Evolutionary conservation across 1,140 invertebrate genomes (phyloP), one percentile per base, ranked within the genome.

Genomic region (Brachionus angularis): DNA sequence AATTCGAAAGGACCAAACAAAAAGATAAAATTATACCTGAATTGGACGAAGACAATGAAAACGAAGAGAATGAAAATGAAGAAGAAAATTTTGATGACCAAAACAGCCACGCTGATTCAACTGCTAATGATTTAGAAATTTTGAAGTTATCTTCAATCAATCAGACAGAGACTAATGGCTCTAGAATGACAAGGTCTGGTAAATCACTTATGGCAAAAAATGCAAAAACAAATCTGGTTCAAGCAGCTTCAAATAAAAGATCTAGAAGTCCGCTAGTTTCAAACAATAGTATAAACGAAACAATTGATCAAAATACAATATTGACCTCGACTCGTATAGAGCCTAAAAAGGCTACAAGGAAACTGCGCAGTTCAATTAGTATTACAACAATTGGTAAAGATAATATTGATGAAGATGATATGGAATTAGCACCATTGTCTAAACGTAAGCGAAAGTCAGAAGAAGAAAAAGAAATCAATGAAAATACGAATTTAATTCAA

Each of bases 291-390:
- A 67, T 67, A 18, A 67, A 67, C 16, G 62, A 67, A 27, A 23
- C 62, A 0, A 25, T 33, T 1, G 42, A 67, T 5, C 42, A 46
- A 25, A 29, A 47, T 50, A 25, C n/a, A 5, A 23, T 67, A 12
- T 67, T 67, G 62, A 34, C 42, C 5, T 67, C 62, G 62, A 67
- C 62, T 21, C 62, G 62, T 1, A 67, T 67, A 14, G 62, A 58
- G 33, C 53, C 53, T 10, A 36, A 23, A 10, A 29, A 4, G 18
- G 53, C 34, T 21, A 58, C 21, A 25, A 58, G 39, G 39, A 58
- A 58, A 23, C 53, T 58, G 10, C 8, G 53, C 25, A 58, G 53
- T 58, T 58, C 53, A 10, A 58, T 58, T 39, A 34, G 53, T 0
- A 39, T 58, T 1, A 29, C 33, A 1, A 39, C 53, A 14, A 58